Base-by-base conservation (phyloP, 1,140 invertebrate genomes). In the Psix sp. region DNA sequence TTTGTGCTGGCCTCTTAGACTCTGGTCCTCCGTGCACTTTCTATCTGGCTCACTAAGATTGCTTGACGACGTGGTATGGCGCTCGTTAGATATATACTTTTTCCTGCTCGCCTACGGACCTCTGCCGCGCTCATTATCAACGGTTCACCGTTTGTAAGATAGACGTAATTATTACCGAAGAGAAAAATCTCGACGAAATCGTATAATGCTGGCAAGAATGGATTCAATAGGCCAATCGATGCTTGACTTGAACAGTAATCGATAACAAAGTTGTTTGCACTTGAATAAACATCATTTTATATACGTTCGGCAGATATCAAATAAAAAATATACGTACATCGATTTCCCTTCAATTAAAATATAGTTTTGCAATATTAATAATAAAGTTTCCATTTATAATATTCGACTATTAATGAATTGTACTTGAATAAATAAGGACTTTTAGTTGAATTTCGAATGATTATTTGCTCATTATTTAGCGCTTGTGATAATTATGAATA, bases 21-120 rank as follows among this genome's bases (percentile, higher is more conserved):
- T 42, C 18, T 14, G 33, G 10, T 18, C 20, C 36, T 29, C 17
- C 24, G n/a, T 7, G 36, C 26, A 42, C 57, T 51, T 57, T 51
- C 59, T 57, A 66, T 39, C 60, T 73, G 45, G 18, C 54, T 54
- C 33, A 33, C 6, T 18, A 31, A 66, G 54, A 66, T 73, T 66
- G 42, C 45, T 66, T 54, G 49, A 26, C 45, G 59, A 59, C 59
- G 29, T 31, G 59, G 39, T 52, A 73, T 65, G 45, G 52, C 45
- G 59, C 49, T 63, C 45, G 46, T 68, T 46, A 35, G 43, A 57
- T 39, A 48, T 43, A 68, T 16, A 45, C 65, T 54, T 31, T 57
- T 16, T 16, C 39, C 46, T 24, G 52, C 29, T 59, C 62, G 36
- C 49, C 17, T 54, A 56, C 42, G 36, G 11, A 39, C 43, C 26